These are phyloP conservation scores for Nephila pilipes DNA, from an alignment of 1,140 invertebrate genomes.

Conservation along the genomic window DNA sequence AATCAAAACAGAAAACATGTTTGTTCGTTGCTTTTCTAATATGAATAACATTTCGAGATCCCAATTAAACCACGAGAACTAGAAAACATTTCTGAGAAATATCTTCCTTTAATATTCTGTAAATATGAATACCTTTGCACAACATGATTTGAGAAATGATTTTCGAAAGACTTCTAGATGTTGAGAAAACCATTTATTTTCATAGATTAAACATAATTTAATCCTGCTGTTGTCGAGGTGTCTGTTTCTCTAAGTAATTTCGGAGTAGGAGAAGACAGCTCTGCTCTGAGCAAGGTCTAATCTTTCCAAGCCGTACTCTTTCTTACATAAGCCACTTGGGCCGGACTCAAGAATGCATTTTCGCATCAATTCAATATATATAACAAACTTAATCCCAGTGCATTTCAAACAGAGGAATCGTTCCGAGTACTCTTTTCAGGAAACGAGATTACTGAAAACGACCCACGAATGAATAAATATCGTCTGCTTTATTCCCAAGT, in stretches of 20 bases:
- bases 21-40: no score
- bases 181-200: conserved; percentile 15
- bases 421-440: no score
- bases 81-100: no score
- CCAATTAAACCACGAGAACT: no score
- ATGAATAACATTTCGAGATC: no score
- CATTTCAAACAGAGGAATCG: not conserved
- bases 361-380: conserved; percentile 22
- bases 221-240: conserved; percentile 17
- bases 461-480: conserved; percentile 25
- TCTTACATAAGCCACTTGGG: conserved; percentile 15
- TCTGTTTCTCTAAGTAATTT: no score
- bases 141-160: not conserved
- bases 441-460: not conserved
- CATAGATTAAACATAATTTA: not conserved
- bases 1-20: no score
- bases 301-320: not conserved
- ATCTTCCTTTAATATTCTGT: no score
- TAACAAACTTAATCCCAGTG: not conserved
- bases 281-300: no score
- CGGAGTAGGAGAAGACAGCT: no score
- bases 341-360: conserved; percentile 1
- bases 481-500: not conserved
- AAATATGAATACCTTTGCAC: not conserved
- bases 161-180: not conserved